Evolutionary conservation across 2,888 invertebrate genomes (phyloP).

Genomic region (Seladonia tumulorum): DNA sequence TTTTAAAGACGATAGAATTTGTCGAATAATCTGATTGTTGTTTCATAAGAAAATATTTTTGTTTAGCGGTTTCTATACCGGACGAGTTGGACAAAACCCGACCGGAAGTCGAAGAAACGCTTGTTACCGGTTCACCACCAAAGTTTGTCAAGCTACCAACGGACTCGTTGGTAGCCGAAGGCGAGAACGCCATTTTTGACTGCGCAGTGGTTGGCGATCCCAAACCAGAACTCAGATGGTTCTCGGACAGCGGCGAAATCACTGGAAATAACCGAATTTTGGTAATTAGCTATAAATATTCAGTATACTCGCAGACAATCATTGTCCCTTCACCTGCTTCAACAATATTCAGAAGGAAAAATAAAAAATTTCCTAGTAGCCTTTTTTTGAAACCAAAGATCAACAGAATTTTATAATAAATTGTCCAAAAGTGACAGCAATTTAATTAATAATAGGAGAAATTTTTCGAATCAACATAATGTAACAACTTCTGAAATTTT

Average conservation of each 20-base stretch:
- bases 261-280: constrained; percentile 86
- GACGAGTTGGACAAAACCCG: constrained; percentile 42
- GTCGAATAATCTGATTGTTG: too few species aligned
- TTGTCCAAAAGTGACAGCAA: too few species aligned
- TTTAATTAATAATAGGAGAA: too few species aligned
- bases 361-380: too few species aligned
- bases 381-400: too few species aligned
- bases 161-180: constrained; percentile 90
- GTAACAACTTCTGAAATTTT: too few species aligned
- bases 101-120: constrained; percentile 31
- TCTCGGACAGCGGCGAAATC: constrained; percentile 88
- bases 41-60: background rate
- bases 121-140: constrained; percentile 85
- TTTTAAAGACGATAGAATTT: background rate
- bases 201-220: constrained; percentile 89
- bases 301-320: background rate
- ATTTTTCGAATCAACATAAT: too few species aligned
- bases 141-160: constrained; percentile 89
- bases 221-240: constrained; percentile 89
- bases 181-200: constrained; percentile 89
- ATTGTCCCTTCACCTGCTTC: background rate
- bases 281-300: constrained; percentile 76
- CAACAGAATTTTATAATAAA: too few species aligned
- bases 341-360: background rate
- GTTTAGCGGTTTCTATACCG: constrained; percentile 64